These are phyloP conservation scores for Gallinago paraguaiae DNA, from an alignment of 2,113 vertebrate genomes.

Conservation along the genomic window DNA sequence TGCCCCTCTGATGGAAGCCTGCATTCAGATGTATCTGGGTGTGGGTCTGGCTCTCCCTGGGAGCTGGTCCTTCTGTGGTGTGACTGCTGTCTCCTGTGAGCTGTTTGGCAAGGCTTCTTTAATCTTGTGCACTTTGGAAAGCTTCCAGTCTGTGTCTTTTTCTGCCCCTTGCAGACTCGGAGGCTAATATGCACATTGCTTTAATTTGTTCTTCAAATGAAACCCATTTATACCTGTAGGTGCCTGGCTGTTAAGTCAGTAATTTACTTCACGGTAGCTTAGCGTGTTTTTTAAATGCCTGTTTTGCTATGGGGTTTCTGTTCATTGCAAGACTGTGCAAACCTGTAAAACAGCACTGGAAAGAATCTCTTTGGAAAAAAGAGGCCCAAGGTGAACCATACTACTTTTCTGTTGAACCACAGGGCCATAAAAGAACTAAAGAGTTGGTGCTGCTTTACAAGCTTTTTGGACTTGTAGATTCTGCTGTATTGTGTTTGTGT, in stretches of 20 bases:
- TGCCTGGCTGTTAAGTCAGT: constrained; percentile 43
- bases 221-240: constrained; percentile 23
- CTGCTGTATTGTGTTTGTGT: neutral
- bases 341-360: constrained; percentile 56
- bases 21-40: neutral
- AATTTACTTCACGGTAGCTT: constrained; percentile 51
- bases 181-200: constrained; percentile 2
- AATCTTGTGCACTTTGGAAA: constrained; percentile 10
- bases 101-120: neutral
- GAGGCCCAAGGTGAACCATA: constrained; percentile 4
- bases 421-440: neutral
- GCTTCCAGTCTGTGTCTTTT: constrained; percentile 24
- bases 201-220: constrained; percentile 60
- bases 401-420: neutral
- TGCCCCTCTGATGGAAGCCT: neutral
- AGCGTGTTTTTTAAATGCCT: constrained; percentile 22
- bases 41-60: neutral
- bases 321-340: neutral
- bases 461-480: neutral
- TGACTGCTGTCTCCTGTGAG: neutral
- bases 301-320: constrained; percentile 12
- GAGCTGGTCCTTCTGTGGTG: neutral
- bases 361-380: constrained; percentile 52
- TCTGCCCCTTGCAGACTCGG: constrained; percentile 2
- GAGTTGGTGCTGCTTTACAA: neutral